Base-by-base conservation (phyloP, 2,888 invertebrate species). In the Embidobia sp. region DNA sequence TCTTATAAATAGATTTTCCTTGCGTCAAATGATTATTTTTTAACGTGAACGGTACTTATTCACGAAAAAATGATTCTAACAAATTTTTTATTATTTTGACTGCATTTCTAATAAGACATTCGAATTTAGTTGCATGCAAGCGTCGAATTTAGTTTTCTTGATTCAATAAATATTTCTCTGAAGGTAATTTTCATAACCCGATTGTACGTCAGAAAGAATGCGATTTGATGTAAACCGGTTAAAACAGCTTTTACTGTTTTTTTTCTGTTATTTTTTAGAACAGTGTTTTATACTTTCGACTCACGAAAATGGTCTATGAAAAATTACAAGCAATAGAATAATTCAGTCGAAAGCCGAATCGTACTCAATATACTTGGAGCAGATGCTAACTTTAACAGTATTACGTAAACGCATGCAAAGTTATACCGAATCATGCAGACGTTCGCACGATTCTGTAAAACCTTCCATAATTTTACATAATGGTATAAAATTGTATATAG, bases 391-490 rank as follows among this genome's bases (percentile, higher is more conserved):
- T 69, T 59, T 37, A 59, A 49, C 40, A 22, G 15, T 40, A 69
- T 57, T 69, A 69, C 57, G 57, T 59, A 69, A 69, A 59, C 49
- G 1, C 31, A 69, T 69, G 69, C 49, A 49, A 69, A 69, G 18
- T 57, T 67, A 57, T 67, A 67, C 67, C 8, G 48, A 67, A 67
- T 48, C 37, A 67, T 57, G 67, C 67, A 51, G 48, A 61, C 48
- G 26, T 48, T 61, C 26, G 37, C 48, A 61, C 35, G 35, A 35
- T 27, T 48, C 48, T 48, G 61, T 42, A 55, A 55, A 67, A 46
- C 29, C 46, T 67, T 55, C 55, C 46, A 67, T 67, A 67, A 67
- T 35, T 67, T 46, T 57, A 48, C 57, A 67, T 67, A 67, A 67
- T 57, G 35, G 40, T 55, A 37, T 37, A 18, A 37, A 48, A 57